Conservation (phyloP, 2,113 vertebrate species). For the Procavia capensis region DNA sequence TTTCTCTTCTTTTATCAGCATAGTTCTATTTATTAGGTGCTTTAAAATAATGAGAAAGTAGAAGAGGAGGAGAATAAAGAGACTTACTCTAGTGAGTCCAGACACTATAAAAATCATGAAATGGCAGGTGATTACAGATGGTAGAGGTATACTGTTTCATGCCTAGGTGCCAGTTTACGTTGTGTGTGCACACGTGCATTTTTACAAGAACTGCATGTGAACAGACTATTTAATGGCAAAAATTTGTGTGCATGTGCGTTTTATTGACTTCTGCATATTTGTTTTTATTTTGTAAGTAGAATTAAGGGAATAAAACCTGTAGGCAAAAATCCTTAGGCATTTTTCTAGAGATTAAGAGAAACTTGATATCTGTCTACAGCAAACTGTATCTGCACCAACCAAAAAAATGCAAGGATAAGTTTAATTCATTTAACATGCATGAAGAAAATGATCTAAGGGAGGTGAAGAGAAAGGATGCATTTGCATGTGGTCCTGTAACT, state of each 20-base stretch:
- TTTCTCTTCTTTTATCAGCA: conserved; percentile 11
- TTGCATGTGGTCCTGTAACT: not conserved
- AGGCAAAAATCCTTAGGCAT: not conserved
- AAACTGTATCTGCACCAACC: not conserved
- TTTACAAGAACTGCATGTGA: not conserved
- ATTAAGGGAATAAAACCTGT: not conserved
- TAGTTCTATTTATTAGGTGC: not conserved
- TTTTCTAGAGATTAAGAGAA: not conserved
- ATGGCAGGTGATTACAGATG: conserved; percentile 47
- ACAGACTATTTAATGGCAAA: not conserved
- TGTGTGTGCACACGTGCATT: not conserved
- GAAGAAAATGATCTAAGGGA: not conserved
- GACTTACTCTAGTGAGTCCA: conserved; percentile 64
- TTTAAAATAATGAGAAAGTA: conserved; percentile 56
- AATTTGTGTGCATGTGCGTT: not conserved
- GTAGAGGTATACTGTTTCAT: conserved; percentile 4
- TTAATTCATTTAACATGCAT: not conserved
- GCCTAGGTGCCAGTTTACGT: not conserved
- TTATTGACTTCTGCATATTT: not conserved
- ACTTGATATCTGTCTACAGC: not conserved
- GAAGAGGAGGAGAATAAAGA: conserved; percentile 43
- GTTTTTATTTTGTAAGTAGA: conserved; percentile 31
- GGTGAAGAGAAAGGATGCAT: not conserved
- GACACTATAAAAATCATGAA: conserved; percentile 58
- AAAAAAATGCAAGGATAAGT: not conserved